Percentiles rank a stretch among this genome's conserved stretches.
phyloP scores from a whole-genome alignment of 23 tunicate species.

The Styela clava region DNA sequence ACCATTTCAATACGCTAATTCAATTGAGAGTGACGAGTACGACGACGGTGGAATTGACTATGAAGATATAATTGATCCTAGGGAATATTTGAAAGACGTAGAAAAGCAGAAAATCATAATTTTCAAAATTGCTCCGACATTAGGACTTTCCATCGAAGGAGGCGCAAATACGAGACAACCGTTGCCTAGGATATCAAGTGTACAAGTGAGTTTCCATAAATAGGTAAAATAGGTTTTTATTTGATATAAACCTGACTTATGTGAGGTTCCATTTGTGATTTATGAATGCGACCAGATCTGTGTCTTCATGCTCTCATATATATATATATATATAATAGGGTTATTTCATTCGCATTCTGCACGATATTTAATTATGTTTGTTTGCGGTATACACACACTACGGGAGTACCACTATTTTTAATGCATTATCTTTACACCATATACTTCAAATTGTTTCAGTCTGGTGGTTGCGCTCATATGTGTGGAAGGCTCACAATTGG shows the following conservation, averaged over 20 bases:
- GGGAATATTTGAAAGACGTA: conserved; percentile 28
- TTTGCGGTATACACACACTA: no score
- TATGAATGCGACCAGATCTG: no score
- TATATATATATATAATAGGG: no score
- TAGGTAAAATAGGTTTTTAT: not conserved
- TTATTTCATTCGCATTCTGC: no score
- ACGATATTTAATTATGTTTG: no score
- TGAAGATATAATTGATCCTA: conserved; percentile 7
- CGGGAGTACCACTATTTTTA: no score
- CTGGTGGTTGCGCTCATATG: conserved; percentile 76
- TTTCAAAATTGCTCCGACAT: conserved; percentile 31
- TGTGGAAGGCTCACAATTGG: conserved; percentile 51
- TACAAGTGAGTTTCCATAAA: conserved; percentile 31
- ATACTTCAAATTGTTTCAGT: no score
- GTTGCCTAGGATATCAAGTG: conserved; percentile 41
- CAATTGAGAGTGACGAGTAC: not conserved
- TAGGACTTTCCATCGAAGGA: conserved; percentile 64
- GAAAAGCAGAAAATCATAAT: conserved; percentile 64
- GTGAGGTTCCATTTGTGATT: no score
- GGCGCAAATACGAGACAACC: conserved; percentile 82
- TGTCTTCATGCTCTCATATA: no score
- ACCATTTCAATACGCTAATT: not conserved
- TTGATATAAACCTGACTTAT: no score
- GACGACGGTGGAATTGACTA: conserved; percentile 7
- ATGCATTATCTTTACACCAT: no score